Evolutionary conservation across 2,888 invertebrate genomes (phyloP).

Genomic region (Phorcus lineatus): DNA sequence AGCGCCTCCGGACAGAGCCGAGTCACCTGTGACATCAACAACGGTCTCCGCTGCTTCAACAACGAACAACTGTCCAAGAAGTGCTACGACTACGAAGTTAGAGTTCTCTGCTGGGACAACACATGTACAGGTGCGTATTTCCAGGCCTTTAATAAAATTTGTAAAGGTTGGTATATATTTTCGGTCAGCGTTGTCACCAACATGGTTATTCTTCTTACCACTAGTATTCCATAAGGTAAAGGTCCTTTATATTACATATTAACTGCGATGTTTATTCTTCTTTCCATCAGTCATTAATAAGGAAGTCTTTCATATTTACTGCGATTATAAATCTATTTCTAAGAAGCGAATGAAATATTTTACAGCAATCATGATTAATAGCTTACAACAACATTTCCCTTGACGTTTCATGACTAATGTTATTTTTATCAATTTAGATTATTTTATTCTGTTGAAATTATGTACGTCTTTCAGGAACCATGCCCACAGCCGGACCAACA

Average conservation of each 20-base stretch:
- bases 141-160: neutral
- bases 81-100: slow-evolving; percentile 90
- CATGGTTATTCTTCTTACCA: too few species aligned
- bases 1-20: slow-evolving; percentile 58
- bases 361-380: too few species aligned
- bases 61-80: slow-evolving; percentile 52
- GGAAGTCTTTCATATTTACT: too few species aligned
- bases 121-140: neutral
- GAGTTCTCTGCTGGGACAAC: slow-evolving; percentile 81
- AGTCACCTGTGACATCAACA: slow-evolving; percentile 62
- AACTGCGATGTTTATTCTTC: too few species aligned
- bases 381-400: too few species aligned
- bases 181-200: neutral
- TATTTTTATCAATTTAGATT: too few species aligned
- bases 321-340: too few species aligned
- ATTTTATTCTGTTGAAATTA: neutral
- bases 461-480: neutral
- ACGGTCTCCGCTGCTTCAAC: slow-evolving; percentile 67
- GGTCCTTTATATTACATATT: too few species aligned
- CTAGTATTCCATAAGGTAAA: too few species aligned
- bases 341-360: too few species aligned
- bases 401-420: too few species aligned
- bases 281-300: too few species aligned
- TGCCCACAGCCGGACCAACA: slow-evolving; percentile 5
- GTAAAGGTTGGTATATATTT: neutral